These are phyloP conservation scores for Pterostichus madidus DNA, from an alignment of 2,888 invertebrate species.

Conservation along the genomic window DNA sequence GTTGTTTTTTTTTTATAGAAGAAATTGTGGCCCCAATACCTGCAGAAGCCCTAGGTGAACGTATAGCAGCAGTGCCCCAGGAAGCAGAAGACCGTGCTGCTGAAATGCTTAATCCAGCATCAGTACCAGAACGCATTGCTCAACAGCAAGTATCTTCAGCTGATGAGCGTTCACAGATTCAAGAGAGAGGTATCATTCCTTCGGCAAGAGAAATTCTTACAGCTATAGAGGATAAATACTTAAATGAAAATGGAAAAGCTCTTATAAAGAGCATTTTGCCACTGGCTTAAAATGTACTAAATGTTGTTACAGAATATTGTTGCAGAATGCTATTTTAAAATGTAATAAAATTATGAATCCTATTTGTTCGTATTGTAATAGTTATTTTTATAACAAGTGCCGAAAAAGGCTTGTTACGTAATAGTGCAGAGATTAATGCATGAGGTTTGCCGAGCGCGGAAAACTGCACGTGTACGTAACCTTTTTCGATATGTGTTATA, in stretches of 20 bases:
- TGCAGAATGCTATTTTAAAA: too few species aligned
- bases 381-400: too few species aligned
- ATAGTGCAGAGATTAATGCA: too few species aligned
- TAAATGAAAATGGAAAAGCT: neutral
- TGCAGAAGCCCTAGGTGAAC: neutral
- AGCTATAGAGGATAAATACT: neutral
- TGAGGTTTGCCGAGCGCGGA: too few species aligned
- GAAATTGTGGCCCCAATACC: neutral
- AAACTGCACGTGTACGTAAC: too few species aligned
- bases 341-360: too few species aligned
- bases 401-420: too few species aligned
- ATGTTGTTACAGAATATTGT: too few species aligned
- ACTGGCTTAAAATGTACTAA: neutral
- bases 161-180: neutral
- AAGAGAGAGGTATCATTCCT: neutral
- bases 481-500: too few species aligned
- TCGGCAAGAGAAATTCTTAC: neutral
- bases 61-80: neutral
- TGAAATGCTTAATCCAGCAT: neutral
- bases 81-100: neutral
- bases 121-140: too few species aligned
- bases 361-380: too few species aligned
- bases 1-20: neutral
- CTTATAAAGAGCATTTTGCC: neutral
- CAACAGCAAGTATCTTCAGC: neutral